Base-by-base conservation (phyloP, 2,797 vertebrate genomes). In the Sciaenops ocellatus region DNA sequence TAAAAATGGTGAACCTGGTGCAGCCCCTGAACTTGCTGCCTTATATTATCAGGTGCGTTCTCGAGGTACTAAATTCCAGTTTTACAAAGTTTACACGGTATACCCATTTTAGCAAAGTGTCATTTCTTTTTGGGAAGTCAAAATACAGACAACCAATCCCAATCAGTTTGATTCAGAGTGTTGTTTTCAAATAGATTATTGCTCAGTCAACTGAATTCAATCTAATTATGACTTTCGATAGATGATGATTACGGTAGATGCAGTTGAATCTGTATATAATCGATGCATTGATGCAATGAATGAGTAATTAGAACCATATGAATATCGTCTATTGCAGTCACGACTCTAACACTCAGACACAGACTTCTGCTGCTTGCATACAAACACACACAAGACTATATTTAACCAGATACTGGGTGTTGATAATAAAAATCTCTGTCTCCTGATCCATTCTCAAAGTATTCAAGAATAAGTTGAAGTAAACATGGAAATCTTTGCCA, bases 401-500 rank as follows among this genome's bases (percentile, higher is more conserved):
- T 76, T 69, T 74, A 74, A 64, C 52, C 20, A 62, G 11, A 60
- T 51, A 42, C 9, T 12, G 18, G 10, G 38, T 44, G 20, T 57
- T 59, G 61, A 65, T 9, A 12, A 44, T 38, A 41, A 20, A 48
- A 4, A 41, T 8, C 9, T 34, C 38, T 56, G 48, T 44, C n/a
- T 16, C 59, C 2, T 17, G 47, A 5, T 50, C 38, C 20, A 42
- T 26, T 52, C 9, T 76, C 77, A 81, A 54, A 87, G 34, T 68
- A 65, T 71, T 72, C 62, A 76, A 52, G 44, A 82, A 79, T 50
- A 72, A 55, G 51, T 82, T 70, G 42, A 85, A 77, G 71, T 61
- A 82, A 81, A 86, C 69, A 85, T 34, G 30, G 61, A 69, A 66
- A 80, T 85, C 60, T 70, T 70, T 44, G 30, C 79, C 68, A 44